These are phyloP conservation scores for Halichoeres trimaculatus DNA, from an alignment of 2,113 vertebrate species.

Conservation along the genomic window DNA sequence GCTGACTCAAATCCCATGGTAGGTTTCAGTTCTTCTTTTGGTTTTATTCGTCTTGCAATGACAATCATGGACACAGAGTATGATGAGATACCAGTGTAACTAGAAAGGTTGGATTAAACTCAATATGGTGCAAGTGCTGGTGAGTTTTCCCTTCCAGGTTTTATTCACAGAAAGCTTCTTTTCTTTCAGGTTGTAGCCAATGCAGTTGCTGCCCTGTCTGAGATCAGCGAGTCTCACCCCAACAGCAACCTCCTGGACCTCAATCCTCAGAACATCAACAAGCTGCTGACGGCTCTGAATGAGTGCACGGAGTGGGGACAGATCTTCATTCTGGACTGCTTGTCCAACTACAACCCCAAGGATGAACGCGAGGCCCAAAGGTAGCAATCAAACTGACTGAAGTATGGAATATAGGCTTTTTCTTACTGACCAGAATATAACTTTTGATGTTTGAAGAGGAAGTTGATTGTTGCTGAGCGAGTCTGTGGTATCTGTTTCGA, in stretches of 20 bases:
- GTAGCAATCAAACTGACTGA: constrained; percentile 67
- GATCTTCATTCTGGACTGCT: constrained; percentile 98
- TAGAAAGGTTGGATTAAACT: too few species aligned
- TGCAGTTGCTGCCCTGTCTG: constrained; percentile 95
- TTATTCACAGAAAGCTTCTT: neutral
- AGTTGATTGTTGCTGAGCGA: too few species aligned
- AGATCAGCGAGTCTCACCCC: constrained; percentile 98
- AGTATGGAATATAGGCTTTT: too few species aligned
- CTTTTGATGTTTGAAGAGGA: neutral
- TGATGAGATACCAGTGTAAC: neutral
- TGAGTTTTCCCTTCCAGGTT: neutral
- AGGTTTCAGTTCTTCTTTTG: neutral
- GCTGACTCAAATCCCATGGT: constrained; percentile 99
- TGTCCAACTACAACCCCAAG: constrained; percentile 99
- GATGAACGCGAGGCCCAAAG: constrained; percentile 98
- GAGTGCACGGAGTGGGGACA: constrained; percentile 99
- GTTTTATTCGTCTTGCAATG: neutral
- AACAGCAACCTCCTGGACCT: constrained; percentile 99
- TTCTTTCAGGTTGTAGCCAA: constrained; percentile 93
- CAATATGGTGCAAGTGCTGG: neutral
- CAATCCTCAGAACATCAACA: constrained; percentile 99
- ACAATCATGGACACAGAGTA: neutral
- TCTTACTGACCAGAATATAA: neutral
- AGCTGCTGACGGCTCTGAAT: constrained; percentile 95
- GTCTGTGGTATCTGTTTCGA: too few species aligned